Percentiles rank a stretch among this genome's conserved stretches.
Evolutionary conservation across 2,797 vertebrate genomes (phyloP).

Genomic region (Syndactyla subalaris): DNA sequence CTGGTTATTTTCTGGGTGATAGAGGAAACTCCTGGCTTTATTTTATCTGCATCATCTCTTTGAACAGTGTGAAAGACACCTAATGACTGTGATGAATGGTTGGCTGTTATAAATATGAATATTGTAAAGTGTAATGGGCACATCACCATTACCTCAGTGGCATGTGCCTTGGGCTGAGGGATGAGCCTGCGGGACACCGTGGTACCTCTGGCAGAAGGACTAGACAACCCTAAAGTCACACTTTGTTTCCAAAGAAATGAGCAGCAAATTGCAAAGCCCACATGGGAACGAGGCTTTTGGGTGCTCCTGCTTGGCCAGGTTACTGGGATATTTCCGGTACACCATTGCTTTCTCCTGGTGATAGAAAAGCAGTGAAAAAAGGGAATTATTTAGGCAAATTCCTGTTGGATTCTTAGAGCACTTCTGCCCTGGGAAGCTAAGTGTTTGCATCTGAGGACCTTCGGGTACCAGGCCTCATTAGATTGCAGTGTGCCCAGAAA

Average conservation of each 20-base stretch:
- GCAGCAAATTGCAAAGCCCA: neutral
- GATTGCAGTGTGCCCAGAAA: rapidly evolving
- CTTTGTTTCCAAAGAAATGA: neutral
- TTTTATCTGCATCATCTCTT: neutral
- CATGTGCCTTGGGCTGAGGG: neutral
- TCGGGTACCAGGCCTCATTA: neutral
- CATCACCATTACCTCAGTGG: neutral
- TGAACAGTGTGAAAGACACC: neutral
- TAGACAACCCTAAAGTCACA: neutral
- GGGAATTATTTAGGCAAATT: neutral
- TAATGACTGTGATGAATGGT: neutral
- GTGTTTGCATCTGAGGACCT: neutral
- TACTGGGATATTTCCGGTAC: neutral
- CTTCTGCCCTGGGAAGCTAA: neutral
- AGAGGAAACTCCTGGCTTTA: neutral
- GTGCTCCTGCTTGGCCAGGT: neutral
- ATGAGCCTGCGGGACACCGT: neutral
- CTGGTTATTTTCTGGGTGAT: neutral
- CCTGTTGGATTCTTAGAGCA: neutral
- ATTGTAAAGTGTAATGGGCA: neutral
- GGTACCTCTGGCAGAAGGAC: neutral
- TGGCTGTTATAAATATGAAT: neutral
- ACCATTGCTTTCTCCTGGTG: neutral
- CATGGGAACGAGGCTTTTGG: neutral
- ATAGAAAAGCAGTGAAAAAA: neutral